Evolutionary conservation across 2,888 invertebrate species (phyloP).

Genomic region (Lasioglossum lativentre): DNA sequence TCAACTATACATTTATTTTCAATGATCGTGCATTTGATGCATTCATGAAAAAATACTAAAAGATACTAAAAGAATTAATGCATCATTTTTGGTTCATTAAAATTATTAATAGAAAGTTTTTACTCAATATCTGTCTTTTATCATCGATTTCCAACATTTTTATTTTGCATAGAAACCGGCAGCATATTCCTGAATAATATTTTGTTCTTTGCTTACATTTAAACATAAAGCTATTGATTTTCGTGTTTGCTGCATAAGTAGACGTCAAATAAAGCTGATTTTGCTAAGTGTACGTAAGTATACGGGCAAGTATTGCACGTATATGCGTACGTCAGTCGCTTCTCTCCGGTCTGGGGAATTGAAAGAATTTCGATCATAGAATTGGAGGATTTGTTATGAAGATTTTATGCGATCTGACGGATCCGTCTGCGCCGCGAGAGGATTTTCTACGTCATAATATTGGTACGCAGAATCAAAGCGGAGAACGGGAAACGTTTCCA

Average conservation of each 20-base stretch:
- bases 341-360: slow-evolving; percentile 1
- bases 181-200: too few species aligned
- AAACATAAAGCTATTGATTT: not conserved
- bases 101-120: too few species aligned
- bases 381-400: slow-evolving; percentile 9
- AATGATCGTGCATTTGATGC: too few species aligned
- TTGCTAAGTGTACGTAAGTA: not conserved
- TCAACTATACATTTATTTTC: too few species aligned
- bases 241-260: not conserved
- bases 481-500: not conserved
- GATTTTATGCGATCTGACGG: slow-evolving; percentile 7
- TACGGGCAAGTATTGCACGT: not conserved
- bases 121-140: too few species aligned
- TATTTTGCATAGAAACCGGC: too few species aligned
- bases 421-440: not conserved
- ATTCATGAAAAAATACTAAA: too few species aligned
- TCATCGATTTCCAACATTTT: too few species aligned
- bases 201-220: not conserved
- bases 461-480: not conserved
- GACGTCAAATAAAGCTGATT: not conserved
- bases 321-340: not conserved
- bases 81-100: too few species aligned
- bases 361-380: slow-evolving; percentile 1
- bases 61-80: too few species aligned
- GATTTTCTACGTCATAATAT: not conserved